Percentiles rank a stretch among this genome's conserved stretches.
These are phyloP conservation scores for Orthosia cruda DNA, from an alignment of 2,888 invertebrate species.

Conservation along the genomic window DNA sequence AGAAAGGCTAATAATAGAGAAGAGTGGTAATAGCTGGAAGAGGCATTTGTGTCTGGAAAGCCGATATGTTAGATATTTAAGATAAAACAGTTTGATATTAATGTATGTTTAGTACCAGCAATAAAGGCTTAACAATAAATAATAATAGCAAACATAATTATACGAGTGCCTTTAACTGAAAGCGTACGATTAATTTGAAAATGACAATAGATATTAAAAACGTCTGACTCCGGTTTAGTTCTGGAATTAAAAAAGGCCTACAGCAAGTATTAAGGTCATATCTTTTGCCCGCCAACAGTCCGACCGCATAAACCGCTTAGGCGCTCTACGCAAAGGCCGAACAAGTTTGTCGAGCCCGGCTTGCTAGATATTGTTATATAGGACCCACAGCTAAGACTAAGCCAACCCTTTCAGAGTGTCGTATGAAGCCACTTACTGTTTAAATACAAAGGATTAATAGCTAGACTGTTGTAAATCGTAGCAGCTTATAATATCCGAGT, in stretches of 20 bases:
- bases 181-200: not conserved
- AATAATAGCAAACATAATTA: not conserved
- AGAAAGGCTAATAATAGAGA: no score
- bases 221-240: not conserved
- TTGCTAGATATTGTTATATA: conserved; percentile 23
- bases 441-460: conserved; percentile 41
- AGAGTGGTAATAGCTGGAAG: no score
- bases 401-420: conserved; percentile 53
- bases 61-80: no score
- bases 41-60: no score
- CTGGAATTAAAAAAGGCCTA: conserved; percentile 1
- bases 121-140: no score
- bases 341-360: conserved; percentile 34
- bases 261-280: conserved; percentile 31
- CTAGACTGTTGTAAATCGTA: conserved; percentile 11
- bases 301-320: conserved; percentile 27
- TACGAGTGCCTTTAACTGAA: not conserved
- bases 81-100: no score
- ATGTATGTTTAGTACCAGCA: no score
- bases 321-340: conserved; percentile 20
- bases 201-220: not conserved
- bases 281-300: conserved; percentile 30
- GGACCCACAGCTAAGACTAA: conserved; percentile 37
- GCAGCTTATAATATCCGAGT: conserved; percentile 4
- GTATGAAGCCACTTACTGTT: conserved; percentile 67